phyloP scores from a whole-genome alignment of 2,113 vertebrate species.

The Elephas maximus region DNA sequence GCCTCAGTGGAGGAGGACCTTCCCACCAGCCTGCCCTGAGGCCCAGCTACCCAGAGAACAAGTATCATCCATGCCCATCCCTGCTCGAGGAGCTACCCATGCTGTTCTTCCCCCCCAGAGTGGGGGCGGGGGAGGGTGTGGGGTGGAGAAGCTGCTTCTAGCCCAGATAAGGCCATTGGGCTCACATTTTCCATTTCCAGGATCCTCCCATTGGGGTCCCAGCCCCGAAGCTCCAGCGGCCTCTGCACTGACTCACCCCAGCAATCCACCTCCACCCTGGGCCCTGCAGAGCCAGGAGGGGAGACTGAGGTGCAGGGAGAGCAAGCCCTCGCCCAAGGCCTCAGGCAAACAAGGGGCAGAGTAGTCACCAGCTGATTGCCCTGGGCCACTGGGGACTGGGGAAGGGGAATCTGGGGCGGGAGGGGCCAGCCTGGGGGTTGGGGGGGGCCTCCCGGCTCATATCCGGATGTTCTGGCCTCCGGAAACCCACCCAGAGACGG shows the following conservation, averaged over 20 bases:
- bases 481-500: background rate
- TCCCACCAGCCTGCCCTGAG: background rate
- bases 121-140: background rate
- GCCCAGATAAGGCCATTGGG: constrained; percentile 69
- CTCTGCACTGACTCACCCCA: background rate
- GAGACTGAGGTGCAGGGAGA: background rate
- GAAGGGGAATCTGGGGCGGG: background rate
- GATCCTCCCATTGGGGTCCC: constrained; percentile 20
- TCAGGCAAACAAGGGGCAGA: background rate
- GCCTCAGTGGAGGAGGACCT: background rate
- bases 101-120: background rate
- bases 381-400: background rate
- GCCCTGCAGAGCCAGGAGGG: background rate
- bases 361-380: background rate
- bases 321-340: background rate
- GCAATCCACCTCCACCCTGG: background rate
- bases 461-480: constrained; percentile 18
- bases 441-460: background rate
- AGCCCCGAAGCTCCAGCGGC: background rate
- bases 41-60: background rate
- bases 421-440: background rate
- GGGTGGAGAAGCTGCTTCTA: constrained; percentile 70
- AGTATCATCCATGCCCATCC: background rate
- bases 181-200: constrained; percentile 80
- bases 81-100: background rate